These are phyloP conservation scores for Papilio machaon DNA, from an alignment of 1,140 invertebrate genomes.

Conservation along the genomic window DNA sequence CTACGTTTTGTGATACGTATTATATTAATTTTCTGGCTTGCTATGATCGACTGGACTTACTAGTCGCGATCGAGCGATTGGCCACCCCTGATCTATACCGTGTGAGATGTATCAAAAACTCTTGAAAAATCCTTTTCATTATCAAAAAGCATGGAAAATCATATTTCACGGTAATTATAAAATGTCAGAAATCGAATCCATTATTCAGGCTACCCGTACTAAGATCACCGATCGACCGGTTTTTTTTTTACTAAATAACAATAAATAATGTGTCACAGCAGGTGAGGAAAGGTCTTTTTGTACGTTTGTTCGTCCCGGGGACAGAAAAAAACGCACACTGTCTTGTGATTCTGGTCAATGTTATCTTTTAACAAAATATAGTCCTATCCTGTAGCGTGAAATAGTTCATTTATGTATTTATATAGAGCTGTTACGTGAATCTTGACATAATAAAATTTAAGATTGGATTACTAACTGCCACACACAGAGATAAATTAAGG, in stretches of 20 bases:
- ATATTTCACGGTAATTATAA: constrained; percentile 79
- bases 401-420: constrained; percentile 59
- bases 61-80: too few species aligned
- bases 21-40: too few species aligned
- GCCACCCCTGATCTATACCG: too few species aligned
- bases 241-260: constrained; percentile 58
- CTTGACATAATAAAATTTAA: too few species aligned
- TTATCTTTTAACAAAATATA: constrained; percentile 77
- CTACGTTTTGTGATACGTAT: too few species aligned
- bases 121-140: constrained; percentile 46
- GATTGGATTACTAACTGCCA: too few species aligned
- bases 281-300: constrained; percentile 71
- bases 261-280: constrained; percentile 75
- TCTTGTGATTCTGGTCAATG: constrained; percentile 74
- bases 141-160: constrained; percentile 47
- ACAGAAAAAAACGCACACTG: constrained; percentile 62
- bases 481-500: too few species aligned
- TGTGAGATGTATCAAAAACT: constrained; percentile 29
- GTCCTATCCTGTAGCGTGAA: constrained; percentile 69
- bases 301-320: constrained; percentile 44
- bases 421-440: constrained; percentile 49
- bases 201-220: constrained; percentile 53
- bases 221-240: constrained; percentile 41
- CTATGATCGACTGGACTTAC: too few species aligned
- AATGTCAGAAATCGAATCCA: constrained; percentile 76